Percentiles rank a stretch among this genome's conserved stretches.
These are phyloP conservation scores for Pseudoips prasinana DNA, from an alignment of 2,888 invertebrate species.

Conservation along the genomic window DNA sequence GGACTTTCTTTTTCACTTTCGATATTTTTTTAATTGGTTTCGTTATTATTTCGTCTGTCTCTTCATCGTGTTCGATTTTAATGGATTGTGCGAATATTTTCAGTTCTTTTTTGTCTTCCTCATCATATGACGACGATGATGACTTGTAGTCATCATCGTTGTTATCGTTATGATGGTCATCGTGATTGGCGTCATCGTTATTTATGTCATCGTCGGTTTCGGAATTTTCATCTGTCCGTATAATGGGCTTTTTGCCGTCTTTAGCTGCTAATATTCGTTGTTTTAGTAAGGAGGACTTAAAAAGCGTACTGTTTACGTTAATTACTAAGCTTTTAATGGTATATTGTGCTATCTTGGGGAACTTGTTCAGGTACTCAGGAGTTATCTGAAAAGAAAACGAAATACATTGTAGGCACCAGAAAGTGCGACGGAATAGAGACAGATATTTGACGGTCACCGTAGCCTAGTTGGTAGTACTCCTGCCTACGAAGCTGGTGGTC, in stretches of 20 bases:
- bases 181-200: not conserved
- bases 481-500: no score
- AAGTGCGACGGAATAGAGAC: no score
- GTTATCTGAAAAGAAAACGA: slow-evolving; percentile 13
- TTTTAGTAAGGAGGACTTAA: not conserved
- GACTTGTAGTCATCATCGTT: no score
- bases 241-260: not conserved
- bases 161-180: not conserved
- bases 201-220: slow-evolving; percentile 1
- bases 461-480: no score
- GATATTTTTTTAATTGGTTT: not conserved
- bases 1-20: not conserved
- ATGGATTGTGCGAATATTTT: not conserved
- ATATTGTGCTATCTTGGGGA: not conserved
- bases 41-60: not conserved
- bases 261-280: slow-evolving; percentile 1
- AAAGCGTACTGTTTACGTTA: not conserved
- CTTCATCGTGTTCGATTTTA: not conserved
- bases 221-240: not conserved
- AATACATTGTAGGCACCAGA: no score
- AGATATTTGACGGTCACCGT: no score
- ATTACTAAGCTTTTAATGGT: not conserved
- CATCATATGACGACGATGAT: no score
- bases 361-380: slow-evolving; percentile 7
- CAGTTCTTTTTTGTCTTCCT: not conserved